Evolutionary conservation across 2,888 invertebrate species (phyloP), one percentile per base, ranked within the genome.

Genomic region (Zaprionus obscuricornis): DNA sequence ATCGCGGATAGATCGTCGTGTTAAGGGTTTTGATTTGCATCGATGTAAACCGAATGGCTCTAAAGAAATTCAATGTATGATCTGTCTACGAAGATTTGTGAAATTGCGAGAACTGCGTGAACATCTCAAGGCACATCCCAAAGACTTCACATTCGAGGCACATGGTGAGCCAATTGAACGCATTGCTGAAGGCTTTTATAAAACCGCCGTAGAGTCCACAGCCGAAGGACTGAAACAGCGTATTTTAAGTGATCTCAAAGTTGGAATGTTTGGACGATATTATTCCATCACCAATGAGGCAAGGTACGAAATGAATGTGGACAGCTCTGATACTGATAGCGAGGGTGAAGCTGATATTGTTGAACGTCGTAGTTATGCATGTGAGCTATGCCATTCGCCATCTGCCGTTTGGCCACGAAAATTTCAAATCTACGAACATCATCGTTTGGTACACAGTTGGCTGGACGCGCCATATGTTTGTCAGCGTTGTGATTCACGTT

Each of bases 401-500:
- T 14, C 43, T 1, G 66, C 77, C 2, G 66, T 57, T 2, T 90
- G 88, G 69, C 64, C 85, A 27, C 83, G 90, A 0, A 89, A 88
- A 51, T 89, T 88, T 40, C 86, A 88, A 59, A 63, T 89, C 0
- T 87, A 85, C 22, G 82, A 85, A 13, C 90, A 90, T 63, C 89
- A 90, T 49, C 67, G 73, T 1, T 66, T 65, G 16, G 56, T 63
- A 2, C 90, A 90, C 60, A 65, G 55, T 2, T 87, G 92, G 83
- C 90, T 91, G 0, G 92, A 92, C 43, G 88, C 91, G 0, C 92
- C 91, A 0, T 88, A 91, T 34, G 90, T 91, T 10, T 93, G 93
- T 66, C 89, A 90, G 39, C 88, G 91, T 11, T 93, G 93, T 72
- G 87, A 90, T n/a, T 91, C 92, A 84, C 87, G 91, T 11, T 93